phyloP scores from a whole-genome alignment of 2,888 invertebrate species.

The Tanytarsus gracilentus region DNA sequence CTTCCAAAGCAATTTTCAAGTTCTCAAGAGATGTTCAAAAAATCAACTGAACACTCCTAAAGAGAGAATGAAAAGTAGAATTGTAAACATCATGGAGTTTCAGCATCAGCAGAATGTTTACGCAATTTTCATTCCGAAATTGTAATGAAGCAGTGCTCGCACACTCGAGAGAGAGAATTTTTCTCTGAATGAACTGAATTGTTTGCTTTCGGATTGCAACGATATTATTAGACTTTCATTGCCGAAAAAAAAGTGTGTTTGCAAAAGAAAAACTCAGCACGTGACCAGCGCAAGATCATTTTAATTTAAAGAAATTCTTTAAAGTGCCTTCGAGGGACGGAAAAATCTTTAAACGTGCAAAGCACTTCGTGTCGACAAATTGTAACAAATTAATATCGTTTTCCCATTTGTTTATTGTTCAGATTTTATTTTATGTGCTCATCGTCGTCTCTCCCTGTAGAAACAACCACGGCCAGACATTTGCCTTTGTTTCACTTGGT shows the following conservation, averaged over 20 bases:
- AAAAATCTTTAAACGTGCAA: neutral
- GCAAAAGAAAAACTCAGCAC: neutral
- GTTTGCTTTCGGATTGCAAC: constrained; percentile 11
- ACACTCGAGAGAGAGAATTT: too few relatives aligned
- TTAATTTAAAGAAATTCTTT: neutral
- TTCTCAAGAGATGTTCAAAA: too few relatives aligned
- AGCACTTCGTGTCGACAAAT: neutral
- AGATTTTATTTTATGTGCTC: constrained; percentile 19
- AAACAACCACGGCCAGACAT: neutral
- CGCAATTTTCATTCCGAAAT: neutral
- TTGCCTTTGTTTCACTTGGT: neutral
- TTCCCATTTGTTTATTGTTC: constrained; percentile 11
- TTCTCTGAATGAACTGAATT: neutral
- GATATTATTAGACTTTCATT: constrained; percentile 11
- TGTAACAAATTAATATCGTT: constrained; percentile 24
- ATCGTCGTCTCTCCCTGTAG: neutral
- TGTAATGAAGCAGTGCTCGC: too few relatives aligned
- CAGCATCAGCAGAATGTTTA: neutral
- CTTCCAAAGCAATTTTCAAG: too few relatives aligned
- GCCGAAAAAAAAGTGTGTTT: neutral
- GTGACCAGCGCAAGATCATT: constrained; percentile 17
- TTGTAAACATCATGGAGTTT: neutral
- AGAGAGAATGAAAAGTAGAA: neutral
- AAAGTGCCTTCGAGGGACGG: neutral
- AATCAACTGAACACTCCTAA: too few relatives aligned